A percentile compares a stretch with the other conserved stretches of the same genome.
Evolutionary conservation across 2,797 vertebrate species (phyloP).

Genomic region (Acanthurus lineatus): DNA sequence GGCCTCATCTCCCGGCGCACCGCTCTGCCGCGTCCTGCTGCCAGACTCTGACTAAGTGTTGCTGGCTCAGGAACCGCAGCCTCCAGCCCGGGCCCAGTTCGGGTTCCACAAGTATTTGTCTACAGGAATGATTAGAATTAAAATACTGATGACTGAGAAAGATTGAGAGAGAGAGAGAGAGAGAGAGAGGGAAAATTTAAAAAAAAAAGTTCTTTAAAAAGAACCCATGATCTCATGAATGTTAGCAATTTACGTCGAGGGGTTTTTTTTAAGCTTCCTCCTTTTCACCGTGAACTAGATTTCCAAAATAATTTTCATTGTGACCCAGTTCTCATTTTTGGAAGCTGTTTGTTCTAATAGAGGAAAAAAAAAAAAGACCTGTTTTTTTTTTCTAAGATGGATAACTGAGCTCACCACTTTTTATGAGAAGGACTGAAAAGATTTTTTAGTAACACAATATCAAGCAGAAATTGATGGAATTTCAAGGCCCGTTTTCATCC

Average conservation of each 20-base stretch:
- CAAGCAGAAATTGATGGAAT: neutral
- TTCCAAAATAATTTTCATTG: constrained; percentile 67
- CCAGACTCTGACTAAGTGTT: constrained; percentile 83
- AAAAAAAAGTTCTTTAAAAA: neutral
- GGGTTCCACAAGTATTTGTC: constrained; percentile 60
- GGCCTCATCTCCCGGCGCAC: constrained; percentile 76
- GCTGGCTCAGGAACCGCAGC: constrained; percentile 68
- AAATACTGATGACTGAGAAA: constrained; percentile 41
- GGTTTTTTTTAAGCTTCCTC: constrained; percentile 35
- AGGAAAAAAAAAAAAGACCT: constrained; percentile 31
- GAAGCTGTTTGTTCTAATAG: constrained; percentile 51
- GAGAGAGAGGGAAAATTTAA: neutral
- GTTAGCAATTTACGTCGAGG: constrained; percentile 39
- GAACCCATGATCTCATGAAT: constrained; percentile 39
- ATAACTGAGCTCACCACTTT: constrained; percentile 25
- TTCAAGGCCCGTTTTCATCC: constrained; percentile 27
- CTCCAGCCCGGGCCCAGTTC: constrained; percentile 48
- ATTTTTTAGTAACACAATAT: constrained; percentile 26
- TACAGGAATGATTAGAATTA: constrained; percentile 64
- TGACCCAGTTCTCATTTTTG: constrained; percentile 70
- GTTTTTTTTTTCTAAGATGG: constrained; percentile 40
- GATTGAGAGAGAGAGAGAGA: constrained; percentile 4
- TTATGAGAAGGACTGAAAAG: constrained; percentile 26
- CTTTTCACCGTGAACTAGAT: constrained; percentile 63
- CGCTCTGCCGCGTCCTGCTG: constrained; percentile 66